phyloP scores from a whole-genome alignment of 2,113 vertebrate genomes.

The Eulemur rufifrons region DNA sequence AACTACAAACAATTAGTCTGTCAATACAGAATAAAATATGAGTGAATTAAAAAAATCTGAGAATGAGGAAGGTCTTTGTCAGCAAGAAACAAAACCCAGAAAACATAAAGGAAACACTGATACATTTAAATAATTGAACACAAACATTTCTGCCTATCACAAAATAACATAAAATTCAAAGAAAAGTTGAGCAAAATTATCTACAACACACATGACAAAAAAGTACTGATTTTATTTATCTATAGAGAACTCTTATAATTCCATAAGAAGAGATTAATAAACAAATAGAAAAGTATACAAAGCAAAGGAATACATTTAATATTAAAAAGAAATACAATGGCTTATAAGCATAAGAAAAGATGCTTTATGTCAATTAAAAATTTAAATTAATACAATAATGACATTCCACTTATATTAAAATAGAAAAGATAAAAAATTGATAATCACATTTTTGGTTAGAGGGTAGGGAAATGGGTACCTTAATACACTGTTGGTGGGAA shows the following conservation, averaged over 20 bases:
- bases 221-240: conserved; percentile 68
- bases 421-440: conserved; percentile 55
- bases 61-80: background rate
- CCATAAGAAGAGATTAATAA: conserved; percentile 62
- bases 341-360: conserved; percentile 60
- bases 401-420: conserved; percentile 49
- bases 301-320: conserved; percentile 62
- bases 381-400: conserved; percentile 61
- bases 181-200: conserved; percentile 51
- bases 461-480: background rate
- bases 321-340: conserved; percentile 67
- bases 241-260: conserved; percentile 48
- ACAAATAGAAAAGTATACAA: conserved; percentile 67
- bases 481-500: background rate
- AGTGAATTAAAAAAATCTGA: background rate
- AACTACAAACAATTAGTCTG: background rate
- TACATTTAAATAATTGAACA: background rate
- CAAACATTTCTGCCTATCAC: background rate
- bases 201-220: conserved; percentile 52
- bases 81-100: conserved; percentile 17
- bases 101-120: background rate
- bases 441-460: conserved; percentile 45
- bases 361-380: conserved; percentile 49
- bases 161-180: conserved; percentile 3
- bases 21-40: conserved; percentile 33